phyloP scores from a whole-genome alignment of 2,113 vertebrate species.

The Aramus guarauna region DNA sequence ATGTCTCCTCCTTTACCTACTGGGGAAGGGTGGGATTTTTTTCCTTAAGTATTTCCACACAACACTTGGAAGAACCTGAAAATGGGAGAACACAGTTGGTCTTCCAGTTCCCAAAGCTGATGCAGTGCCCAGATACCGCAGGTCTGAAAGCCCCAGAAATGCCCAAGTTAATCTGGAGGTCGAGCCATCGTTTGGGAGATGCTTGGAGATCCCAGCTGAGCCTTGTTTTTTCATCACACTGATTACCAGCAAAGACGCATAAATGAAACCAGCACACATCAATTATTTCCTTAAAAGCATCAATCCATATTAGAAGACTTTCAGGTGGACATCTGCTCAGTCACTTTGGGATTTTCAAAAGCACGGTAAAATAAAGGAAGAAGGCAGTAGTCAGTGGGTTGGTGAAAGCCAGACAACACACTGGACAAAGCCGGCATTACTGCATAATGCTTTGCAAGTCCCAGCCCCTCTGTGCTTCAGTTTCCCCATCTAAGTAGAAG shows the following conservation, averaged over 20 bases:
- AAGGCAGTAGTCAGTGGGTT: not conserved
- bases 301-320: not conserved
- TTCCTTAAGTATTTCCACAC: not conserved
- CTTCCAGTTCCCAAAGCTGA: not conserved
- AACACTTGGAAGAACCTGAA: not conserved
- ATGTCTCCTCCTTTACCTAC: not conserved
- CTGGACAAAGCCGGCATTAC: not conserved
- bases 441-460: not conserved
- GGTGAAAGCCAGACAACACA: not conserved
- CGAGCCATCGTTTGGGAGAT: not conserved
- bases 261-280: not conserved
- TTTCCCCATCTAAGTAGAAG: not conserved
- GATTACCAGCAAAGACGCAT: not conserved
- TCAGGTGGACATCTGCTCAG: not conserved
- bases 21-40: not conserved
- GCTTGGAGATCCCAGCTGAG: not conserved
- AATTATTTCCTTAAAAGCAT: not conserved
- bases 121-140: rapidly evolving
- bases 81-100: rapidly evolving
- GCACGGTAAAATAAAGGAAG: not conserved
- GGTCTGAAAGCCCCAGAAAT: not conserved
- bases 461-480: not conserved
- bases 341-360: not conserved
- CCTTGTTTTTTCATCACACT: not conserved
- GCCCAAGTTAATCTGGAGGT: not conserved